phyloP scores from a whole-genome alignment of 30 jellyfish, hydroid and myxozoan genomes.

The Phacellophora camtschatica region DNA sequence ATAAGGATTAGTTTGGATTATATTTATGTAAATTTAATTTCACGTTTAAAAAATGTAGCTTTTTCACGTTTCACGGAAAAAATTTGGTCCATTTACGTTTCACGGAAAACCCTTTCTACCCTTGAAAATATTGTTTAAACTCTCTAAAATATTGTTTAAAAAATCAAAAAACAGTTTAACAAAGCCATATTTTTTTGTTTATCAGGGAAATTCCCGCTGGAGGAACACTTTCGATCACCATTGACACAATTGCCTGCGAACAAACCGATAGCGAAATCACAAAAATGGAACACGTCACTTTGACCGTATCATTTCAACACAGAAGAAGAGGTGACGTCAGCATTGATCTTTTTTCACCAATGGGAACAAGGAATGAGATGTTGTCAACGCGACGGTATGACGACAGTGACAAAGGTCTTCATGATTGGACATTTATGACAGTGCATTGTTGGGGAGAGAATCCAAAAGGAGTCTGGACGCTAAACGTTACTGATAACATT shows the following conservation, averaged over 20 bases:
- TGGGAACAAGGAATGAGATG: constrained; percentile 99
- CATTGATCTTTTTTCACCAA: constrained; percentile 97
- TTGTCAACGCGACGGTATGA: constrained; percentile 97
- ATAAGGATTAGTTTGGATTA: too few relatives aligned
- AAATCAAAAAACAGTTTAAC: too few relatives aligned
- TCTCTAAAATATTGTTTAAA: too few relatives aligned
- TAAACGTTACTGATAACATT: constrained; percentile 94
- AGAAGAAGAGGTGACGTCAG: constrained; percentile 99
- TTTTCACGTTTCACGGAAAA: too few relatives aligned
- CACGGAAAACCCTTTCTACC: too few relatives aligned
- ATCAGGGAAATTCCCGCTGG: constrained; percentile 98
- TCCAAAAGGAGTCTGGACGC: constrained; percentile 99
- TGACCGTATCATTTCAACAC: constrained; percentile 98
- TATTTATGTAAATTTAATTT: too few relatives aligned
- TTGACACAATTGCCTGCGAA: constrained; percentile 97
- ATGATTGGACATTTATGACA: constrained; percentile 99
- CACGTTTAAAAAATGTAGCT: too few relatives aligned
- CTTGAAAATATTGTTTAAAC: too few relatives aligned
- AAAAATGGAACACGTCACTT: constrained; percentile 91
- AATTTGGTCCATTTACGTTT: too few relatives aligned
- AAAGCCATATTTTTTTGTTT: background rate
- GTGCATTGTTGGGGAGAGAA: constrained; percentile 99
- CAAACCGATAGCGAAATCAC: constrained; percentile 94
- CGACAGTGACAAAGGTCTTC: constrained; percentile 98
- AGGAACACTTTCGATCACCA: constrained; percentile 93